phyloP scores from a whole-genome alignment of 2,888 invertebrate species.

The Eulithis testata region DNA sequence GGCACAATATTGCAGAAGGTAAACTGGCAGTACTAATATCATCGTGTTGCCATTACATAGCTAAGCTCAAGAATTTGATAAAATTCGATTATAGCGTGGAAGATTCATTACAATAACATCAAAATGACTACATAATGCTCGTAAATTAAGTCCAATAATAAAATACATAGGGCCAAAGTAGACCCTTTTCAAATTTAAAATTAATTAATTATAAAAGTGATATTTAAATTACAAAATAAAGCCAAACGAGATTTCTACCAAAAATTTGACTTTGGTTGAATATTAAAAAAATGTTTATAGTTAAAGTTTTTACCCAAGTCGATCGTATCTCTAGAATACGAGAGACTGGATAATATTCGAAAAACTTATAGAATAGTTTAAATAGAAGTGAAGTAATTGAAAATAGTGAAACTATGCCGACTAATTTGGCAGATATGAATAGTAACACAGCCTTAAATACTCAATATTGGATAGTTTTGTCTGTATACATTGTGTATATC shows the following conservation, averaged over 20 bases:
- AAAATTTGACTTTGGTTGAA: conserved; percentile 4
- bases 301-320: conserved; percentile 12
- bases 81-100: conserved; percentile 33
- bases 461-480: conserved; percentile 16
- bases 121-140: conserved; percentile 26
- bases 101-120: conserved; percentile 35
- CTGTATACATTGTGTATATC: conserved; percentile 18
- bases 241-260: conserved; percentile 13
- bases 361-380: conserved; percentile 6
- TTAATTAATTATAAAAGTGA: too few species aligned
- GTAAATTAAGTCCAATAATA: conserved; percentile 38
- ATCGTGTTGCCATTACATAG: conserved; percentile 40
- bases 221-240: conserved; percentile 13
- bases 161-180: conserved; percentile 18
- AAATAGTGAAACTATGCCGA: conserved; percentile 16
- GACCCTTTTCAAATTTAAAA: conserved; percentile 33
- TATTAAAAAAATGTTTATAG: not conserved
- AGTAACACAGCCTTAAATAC: conserved; percentile 39
- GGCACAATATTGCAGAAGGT: conserved; percentile 71
- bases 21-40: conserved; percentile 54
- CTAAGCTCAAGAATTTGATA: conserved; percentile 53
- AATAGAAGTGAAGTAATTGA: not conserved
- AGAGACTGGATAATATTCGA: conserved; percentile 27
- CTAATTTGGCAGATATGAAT: conserved; percentile 29
- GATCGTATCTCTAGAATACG: conserved; percentile 35